phyloP scores from a whole-genome alignment of 2,797 vertebrate genomes.

The Paedocypris micromegethes region DNA sequence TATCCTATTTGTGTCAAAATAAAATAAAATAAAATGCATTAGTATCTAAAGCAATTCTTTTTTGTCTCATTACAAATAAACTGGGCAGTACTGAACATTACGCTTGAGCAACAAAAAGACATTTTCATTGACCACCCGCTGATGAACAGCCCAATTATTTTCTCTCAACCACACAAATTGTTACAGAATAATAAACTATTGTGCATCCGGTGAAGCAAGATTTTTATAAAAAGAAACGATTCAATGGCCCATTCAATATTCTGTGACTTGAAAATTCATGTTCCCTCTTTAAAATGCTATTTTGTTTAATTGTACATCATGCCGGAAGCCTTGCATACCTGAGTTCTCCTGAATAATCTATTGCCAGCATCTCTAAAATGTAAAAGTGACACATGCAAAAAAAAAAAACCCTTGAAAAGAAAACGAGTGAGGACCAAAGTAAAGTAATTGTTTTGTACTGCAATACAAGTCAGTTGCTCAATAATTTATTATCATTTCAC shows the following conservation, averaged over 20 bases:
- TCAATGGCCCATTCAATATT: slow-evolving; percentile 4
- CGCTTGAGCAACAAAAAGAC: slow-evolving; percentile 6
- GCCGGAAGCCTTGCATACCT: slow-evolving; percentile 12
- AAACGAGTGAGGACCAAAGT: too few species aligned
- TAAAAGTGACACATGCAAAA: slow-evolving; percentile 17
- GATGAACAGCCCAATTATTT: slow-evolving; percentile 19
- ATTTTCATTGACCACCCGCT: slow-evolving; percentile 11
- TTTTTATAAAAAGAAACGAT: slow-evolving; percentile 5
- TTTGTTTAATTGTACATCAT: slow-evolving; percentile 5
- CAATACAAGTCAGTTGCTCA: not conserved
- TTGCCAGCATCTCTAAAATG: slow-evolving; percentile 12
- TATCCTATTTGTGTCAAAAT: too few species aligned
- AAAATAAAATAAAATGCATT: too few species aligned
- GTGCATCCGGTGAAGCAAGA: slow-evolving; percentile 4
- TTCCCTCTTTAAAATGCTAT: not conserved
- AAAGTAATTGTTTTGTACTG: not conserved
- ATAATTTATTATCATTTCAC: slow-evolving; percentile 19
- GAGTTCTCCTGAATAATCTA: slow-evolving; percentile 13
- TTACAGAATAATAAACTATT: slow-evolving; percentile 24
- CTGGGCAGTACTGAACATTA: not conserved
- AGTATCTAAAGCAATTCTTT: too few species aligned
- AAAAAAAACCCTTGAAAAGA: too few species aligned
- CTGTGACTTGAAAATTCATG: not conserved
- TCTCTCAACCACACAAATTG: slow-evolving; percentile 3
- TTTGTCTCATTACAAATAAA: too few species aligned